Percentiles rank a stretch among this genome's conserved stretches.
Conservation (phyloP, 2,113 vertebrate genomes). For the Polypterus bichir region DNA sequence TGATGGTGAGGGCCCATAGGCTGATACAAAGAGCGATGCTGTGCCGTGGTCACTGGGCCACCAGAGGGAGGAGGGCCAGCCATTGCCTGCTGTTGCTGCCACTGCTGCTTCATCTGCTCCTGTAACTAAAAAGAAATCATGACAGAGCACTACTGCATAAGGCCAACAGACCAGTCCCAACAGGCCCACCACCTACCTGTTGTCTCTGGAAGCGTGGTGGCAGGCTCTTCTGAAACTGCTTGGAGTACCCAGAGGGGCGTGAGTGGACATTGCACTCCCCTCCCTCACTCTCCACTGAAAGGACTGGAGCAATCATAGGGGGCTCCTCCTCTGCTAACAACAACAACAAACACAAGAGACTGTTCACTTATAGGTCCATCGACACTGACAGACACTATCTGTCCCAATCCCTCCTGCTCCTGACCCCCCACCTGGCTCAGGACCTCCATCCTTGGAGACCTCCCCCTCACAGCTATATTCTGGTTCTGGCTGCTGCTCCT, state of each 20-base stretch:
- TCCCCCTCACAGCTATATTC: slow-evolving; percentile 15
- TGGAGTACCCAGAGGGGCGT: slow-evolving; percentile 87
- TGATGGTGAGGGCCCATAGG: slow-evolving; percentile 84
- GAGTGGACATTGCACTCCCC: slow-evolving; percentile 64
- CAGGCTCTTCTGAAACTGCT: slow-evolving; percentile 94
- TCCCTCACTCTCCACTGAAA: slow-evolving; percentile 59
- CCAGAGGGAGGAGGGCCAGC: slow-evolving; percentile 71
- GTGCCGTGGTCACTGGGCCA: slow-evolving; percentile 63
- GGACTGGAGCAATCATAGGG: slow-evolving; percentile 33
- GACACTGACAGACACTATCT: slow-evolving; percentile 44
- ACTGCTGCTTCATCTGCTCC: slow-evolving; percentile 92
- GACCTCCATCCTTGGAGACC: background rate
- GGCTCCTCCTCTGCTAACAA: slow-evolving; percentile 42
- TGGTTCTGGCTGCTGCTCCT: slow-evolving; percentile 33
- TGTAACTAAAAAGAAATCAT: slow-evolving; percentile 26
- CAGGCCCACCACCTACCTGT: slow-evolving; percentile 54
- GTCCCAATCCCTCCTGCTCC: slow-evolving; percentile 50
- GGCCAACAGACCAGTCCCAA: background rate
- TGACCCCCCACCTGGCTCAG: slow-evolving; percentile 48
- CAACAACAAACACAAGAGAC: background rate
- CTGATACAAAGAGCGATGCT: slow-evolving; percentile 86
- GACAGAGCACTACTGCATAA: background rate
- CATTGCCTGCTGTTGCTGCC: slow-evolving; percentile 59
- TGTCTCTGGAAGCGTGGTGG: slow-evolving; percentile 94
- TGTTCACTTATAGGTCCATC: slow-evolving; percentile 46